Percentiles rank a stretch among this genome's conserved stretches.
phyloP scores from a whole-genome alignment of 1,140 invertebrate species.

The Yoshiicerus persimilis region DNA sequence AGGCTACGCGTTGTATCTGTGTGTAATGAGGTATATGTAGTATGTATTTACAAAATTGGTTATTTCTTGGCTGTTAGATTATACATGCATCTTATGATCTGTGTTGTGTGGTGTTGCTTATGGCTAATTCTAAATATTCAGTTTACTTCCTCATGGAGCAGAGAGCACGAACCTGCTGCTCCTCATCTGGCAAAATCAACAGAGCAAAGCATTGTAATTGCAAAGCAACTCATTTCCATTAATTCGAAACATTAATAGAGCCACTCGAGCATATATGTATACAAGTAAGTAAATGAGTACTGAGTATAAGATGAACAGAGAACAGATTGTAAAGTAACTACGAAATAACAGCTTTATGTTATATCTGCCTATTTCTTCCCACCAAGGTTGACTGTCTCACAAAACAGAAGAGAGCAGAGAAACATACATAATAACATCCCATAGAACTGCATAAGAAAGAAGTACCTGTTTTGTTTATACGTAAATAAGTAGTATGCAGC shows the following conservation, averaged over 20 bases:
- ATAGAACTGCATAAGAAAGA: neutral
- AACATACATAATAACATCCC: neutral
- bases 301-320: neutral
- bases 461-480: neutral
- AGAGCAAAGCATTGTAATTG: neutral
- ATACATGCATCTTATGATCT: neutral
- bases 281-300: neutral
- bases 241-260: conserved; percentile 10
- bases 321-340: neutral
- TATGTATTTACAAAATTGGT: neutral
- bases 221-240: conserved; percentile 17
- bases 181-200: conserved; percentile 8
- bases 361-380: neutral
- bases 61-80: too few species aligned
- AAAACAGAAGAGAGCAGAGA: neutral
- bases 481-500: too few species aligned
- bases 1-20: neutral
- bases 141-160: conserved; percentile 16
- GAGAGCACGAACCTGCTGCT: conserved; percentile 10
- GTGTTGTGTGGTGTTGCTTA: neutral
- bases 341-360: neutral
- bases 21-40: neutral
- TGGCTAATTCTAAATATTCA: neutral
- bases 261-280: neutral
- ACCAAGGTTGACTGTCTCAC: conserved; percentile 17